These are phyloP conservation scores for Sturnira hondurensis DNA, from an alignment of 2,113 vertebrate genomes.

Conservation along the genomic window DNA sequence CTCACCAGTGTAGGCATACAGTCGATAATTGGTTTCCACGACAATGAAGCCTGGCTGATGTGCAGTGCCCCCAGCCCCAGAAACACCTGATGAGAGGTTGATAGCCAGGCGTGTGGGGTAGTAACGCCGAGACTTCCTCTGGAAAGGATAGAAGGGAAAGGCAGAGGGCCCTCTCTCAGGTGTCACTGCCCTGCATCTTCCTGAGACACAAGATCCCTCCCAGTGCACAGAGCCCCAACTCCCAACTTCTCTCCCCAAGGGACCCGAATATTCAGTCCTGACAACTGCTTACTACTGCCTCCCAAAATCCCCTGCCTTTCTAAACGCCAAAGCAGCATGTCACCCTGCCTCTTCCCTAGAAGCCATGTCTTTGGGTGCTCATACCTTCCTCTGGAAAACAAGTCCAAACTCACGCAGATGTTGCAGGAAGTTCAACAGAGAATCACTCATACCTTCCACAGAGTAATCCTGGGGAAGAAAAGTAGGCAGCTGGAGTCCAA, in stretches of 20 bases:
- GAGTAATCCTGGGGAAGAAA: constrained; percentile 88
- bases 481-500: background rate
- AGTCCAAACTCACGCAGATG: constrained; percentile 93
- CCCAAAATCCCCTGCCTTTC: background rate
- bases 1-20: constrained; percentile 93
- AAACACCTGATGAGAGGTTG: constrained; percentile 90
- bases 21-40: constrained; percentile 93
- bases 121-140: constrained; percentile 93
- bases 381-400: constrained; percentile 95
- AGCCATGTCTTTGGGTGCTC: background rate
- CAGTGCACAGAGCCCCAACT: background rate
- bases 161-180: background rate
- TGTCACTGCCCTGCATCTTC: background rate
- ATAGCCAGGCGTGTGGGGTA: constrained; percentile 93
- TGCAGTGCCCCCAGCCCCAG: constrained; percentile 75
- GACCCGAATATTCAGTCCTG: background rate
- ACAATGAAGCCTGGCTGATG: constrained; percentile 87
- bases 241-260: background rate
- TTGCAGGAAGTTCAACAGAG: constrained; percentile 91
- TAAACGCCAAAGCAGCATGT: background rate
- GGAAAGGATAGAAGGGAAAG: background rate
- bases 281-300: background rate
- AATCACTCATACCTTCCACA: constrained; percentile 96
- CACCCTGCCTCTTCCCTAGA: background rate
- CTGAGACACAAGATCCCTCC: background rate